Evolutionary conservation across 2,797 vertebrate species (phyloP).

Genomic region (Lerista edwardsae): DNA sequence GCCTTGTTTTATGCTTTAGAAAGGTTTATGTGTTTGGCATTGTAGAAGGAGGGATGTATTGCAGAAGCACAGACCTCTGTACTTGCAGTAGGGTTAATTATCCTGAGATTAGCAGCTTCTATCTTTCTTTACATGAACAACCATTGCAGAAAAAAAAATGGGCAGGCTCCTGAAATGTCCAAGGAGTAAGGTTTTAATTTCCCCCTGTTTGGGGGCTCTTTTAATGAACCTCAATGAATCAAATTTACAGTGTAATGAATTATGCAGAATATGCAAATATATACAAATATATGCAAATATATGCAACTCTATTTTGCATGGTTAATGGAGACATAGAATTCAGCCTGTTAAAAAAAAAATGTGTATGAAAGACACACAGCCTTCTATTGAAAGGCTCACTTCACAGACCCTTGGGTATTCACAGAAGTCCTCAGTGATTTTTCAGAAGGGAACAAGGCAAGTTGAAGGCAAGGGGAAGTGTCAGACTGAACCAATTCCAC

Average conservation of each 20-base stretch:
- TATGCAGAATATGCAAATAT: neutral
- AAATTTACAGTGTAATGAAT: neutral
- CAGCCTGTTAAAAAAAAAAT: too few species aligned
- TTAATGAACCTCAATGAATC: neutral
- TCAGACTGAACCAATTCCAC: neutral
- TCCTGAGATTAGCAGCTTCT: rapidly evolving
- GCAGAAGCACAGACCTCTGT: neutral
- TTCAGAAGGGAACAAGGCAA: neutral
- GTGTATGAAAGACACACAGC: too few species aligned
- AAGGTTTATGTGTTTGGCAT: neutral
- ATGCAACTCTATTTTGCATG: neutral
- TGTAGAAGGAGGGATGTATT: neutral
- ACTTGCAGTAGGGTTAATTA: neutral
- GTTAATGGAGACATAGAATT: neutral
- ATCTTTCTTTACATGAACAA: neutral
- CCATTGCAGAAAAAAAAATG: neutral
- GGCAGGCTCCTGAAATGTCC: neutral
- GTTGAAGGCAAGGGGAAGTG: neutral
- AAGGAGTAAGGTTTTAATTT: neutral
- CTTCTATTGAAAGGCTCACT: neutral
- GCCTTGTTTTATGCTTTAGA: too few species aligned
- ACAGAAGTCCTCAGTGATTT: neutral
- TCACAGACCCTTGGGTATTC: neutral
- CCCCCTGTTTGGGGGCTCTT: neutral
- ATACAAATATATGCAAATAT: too few species aligned